These are phyloP conservation scores for Chamaea fasciata DNA, from an alignment of 2,113 vertebrate species.

Conservation along the genomic window DNA sequence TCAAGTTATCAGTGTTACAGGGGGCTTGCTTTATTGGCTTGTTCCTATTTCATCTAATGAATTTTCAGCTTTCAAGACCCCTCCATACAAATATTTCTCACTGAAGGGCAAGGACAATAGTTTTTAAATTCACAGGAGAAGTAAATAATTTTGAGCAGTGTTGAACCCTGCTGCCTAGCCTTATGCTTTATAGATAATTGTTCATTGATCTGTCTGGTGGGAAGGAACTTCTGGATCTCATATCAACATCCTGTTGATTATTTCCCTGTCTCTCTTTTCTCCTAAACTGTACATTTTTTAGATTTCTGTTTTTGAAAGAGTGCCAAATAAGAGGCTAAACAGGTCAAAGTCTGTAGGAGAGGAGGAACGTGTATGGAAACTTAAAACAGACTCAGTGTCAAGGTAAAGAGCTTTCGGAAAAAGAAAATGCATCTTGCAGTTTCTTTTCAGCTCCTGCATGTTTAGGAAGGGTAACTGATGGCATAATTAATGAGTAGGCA, in stretches of 20 bases:
- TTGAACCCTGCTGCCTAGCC: constrained; percentile 29
- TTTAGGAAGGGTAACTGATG: neutral
- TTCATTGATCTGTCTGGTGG: constrained; percentile 34
- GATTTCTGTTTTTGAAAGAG: constrained; percentile 26
- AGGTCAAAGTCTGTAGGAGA: constrained; percentile 48
- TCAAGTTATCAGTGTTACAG: neutral
- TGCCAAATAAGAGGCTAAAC: constrained; percentile 39
- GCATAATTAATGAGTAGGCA: constrained; percentile 10
- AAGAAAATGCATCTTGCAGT: neutral
- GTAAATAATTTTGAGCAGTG: constrained; percentile 25
- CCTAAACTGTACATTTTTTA: neutral
- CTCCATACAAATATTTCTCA: neutral
- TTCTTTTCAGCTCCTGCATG: neutral
- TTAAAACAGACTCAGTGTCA: neutral
- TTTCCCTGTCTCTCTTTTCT: neutral
- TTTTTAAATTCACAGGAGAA: constrained; percentile 23
- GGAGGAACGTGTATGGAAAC: neutral
- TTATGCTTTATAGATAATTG: constrained; percentile 43
- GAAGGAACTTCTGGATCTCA: neutral
- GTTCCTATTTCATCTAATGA: neutral
- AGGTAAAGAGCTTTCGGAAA: neutral
- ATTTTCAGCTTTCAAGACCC: constrained; percentile 23
- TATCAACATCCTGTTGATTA: constrained; percentile 24
- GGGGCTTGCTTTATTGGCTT: constrained; percentile 11
- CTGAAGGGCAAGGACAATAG: neutral